A percentile compares a stretch with the other conserved stretches of the same genome.
These are phyloP conservation scores for Mustelus asterias DNA, from an alignment of 2,113 vertebrate species.

Conservation along the genomic window DNA sequence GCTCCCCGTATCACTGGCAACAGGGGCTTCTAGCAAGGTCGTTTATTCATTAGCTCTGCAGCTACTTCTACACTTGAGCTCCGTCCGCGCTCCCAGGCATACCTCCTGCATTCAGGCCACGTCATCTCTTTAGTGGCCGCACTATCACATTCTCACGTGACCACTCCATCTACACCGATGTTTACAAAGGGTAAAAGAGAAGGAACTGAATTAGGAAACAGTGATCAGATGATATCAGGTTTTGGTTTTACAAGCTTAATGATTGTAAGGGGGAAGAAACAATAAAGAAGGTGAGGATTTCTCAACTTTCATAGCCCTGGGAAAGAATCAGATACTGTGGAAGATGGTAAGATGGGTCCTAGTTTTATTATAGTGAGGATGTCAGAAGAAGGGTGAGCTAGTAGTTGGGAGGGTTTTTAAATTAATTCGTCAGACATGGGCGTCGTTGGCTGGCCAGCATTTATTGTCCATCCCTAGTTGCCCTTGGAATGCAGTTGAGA, in stretches of 20 bases:
- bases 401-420: neutral
- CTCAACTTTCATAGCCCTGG: neutral
- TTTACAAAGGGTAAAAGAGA: neutral
- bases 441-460: too few species aligned
- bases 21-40: too few species aligned
- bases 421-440: too few species aligned
- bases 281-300: neutral
- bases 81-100: too few species aligned
- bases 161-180: neutral
- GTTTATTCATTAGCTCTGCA: too few species aligned
- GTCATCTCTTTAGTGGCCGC: too few species aligned
- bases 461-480: too few species aligned
- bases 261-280: neutral
- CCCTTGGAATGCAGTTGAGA: too few species aligned
- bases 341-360: neutral
- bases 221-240: neutral
- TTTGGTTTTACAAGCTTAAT: neutral
- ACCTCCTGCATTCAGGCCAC: too few species aligned
- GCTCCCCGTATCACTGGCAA: too few species aligned
- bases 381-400: neutral
- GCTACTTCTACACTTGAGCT: too few species aligned
- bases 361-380: neutral
- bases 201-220: neutral
- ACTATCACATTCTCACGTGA: too few species aligned
- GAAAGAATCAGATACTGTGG: neutral